Conservation (phyloP, 2,113 vertebrate species). For the Riparia riparia region DNA sequence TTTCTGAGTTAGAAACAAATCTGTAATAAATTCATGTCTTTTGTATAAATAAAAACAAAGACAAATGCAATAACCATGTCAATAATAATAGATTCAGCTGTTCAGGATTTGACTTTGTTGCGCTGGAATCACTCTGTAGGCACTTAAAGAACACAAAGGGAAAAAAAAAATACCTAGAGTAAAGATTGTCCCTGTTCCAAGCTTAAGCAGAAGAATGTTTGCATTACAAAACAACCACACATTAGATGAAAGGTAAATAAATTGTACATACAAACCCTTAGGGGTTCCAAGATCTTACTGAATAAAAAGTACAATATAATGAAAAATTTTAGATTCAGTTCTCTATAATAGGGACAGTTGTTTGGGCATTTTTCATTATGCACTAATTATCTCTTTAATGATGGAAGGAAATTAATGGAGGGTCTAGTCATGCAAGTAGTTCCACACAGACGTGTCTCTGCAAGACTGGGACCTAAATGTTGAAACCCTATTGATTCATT, state of each 20-base stretch:
- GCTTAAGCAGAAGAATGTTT: not conserved
- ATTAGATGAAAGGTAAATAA: not conserved
- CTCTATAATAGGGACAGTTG: not conserved
- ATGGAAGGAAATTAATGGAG: not conserved
- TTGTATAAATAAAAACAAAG: not conserved
- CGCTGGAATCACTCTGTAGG: not conserved
- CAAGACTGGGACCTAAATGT: not conserved
- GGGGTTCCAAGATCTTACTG: not conserved
- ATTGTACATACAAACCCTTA: not conserved
- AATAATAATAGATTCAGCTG: not conserved
- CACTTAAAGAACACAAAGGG: not conserved
- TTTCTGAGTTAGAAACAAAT: not conserved
- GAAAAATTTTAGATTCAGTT: not conserved
- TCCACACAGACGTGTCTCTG: not conserved
- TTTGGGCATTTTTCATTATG: conserved; percentile 15
- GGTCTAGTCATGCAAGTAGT: not conserved
- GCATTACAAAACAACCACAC: not conserved
- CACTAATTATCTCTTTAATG: conserved; percentile 4
- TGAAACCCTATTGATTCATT: not conserved
- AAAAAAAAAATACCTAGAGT: rapidly evolving
- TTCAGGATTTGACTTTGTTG: not conserved
- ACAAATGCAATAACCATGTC: not conserved
- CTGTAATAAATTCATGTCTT: not conserved
- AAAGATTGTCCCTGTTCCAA: not conserved
- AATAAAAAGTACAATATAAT: not conserved